Base-by-base conservation (phyloP, 2,888 invertebrate species). In the Drosophila maculinotata region DNA sequence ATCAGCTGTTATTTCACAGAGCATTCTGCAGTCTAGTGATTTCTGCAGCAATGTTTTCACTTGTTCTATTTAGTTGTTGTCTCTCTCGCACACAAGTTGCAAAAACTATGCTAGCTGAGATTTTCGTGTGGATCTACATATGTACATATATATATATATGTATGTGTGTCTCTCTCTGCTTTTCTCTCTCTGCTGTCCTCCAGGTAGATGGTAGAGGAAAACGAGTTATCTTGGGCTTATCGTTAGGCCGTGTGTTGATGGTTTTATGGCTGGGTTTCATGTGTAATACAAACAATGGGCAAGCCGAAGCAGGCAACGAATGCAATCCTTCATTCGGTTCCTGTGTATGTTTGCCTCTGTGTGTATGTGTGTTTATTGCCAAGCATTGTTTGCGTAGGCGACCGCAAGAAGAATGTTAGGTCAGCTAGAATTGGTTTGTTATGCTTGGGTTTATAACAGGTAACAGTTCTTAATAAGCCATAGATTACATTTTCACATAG, bases 151-250 rank as follows among this genome's bases (percentile, higher is more conserved):
- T 31, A 1, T 47, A 25, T 25, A 6, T 30, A 7, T 51, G 15
- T 31, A 1, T 47, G 42, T 38, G 17, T 45, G 30, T n/a, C n/a
- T n/a, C 1, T 25, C 23, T 42, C n/a, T 15, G n/a, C 12, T 31
- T n/a, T n/a, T n/a, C n/a, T n/a, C 1, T 25, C 23, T 42, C n/a
- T 15, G n/a, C 12, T 31, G 14, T 26, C 3, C 15, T 39, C 30
- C 77, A 75, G 69, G 71, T 51, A 76, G 31, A 12, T 8, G 7
- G 38, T 25, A 25, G 26, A 9, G 12, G 8, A 15, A 76, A 86
- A 85, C 86, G 65, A 79, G 86, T 79, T 81, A 67, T 81, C 71
- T 78, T 36, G 10, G 60, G 59, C 83, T 79, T 79, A 79, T 79
- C 79, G 41, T 51, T 67, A 41, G 48, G 38, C 60, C 66, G 63